These are phyloP conservation scores for Drosophila sechellia DNA, from an alignment of 1,140 invertebrate species.

Conservation along the genomic window DNA sequence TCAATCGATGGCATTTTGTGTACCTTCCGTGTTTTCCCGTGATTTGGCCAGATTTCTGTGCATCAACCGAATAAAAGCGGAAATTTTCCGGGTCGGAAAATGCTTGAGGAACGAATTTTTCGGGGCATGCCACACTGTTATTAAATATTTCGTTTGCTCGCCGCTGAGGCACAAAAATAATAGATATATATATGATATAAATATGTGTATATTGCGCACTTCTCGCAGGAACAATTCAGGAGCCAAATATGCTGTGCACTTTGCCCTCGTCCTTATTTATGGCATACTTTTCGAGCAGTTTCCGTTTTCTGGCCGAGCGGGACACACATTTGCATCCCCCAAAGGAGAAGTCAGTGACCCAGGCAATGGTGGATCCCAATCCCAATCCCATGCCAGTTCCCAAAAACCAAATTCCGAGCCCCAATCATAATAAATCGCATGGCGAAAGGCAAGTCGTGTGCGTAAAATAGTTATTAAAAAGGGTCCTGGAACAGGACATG, in stretches of 20 bases:
- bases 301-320: not conserved
- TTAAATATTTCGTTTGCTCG: slow-evolving; percentile 22
- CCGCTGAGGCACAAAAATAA: not conserved
- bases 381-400: slow-evolving; percentile 8
- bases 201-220: slow-evolving; percentile 12
- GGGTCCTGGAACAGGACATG: slow-evolving; percentile 23
- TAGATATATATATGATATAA: slow-evolving; percentile 11
- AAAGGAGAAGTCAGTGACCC: slow-evolving; percentile 42
- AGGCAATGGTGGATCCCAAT: slow-evolving; percentile 1
- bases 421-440: slow-evolving; percentile 74
- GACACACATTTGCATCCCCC: slow-evolving; percentile 21
- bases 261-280: slow-evolving; percentile 30
- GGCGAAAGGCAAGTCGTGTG: slow-evolving; percentile 72
- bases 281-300: slow-evolving; percentile 37
- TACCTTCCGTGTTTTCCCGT: not conserved
- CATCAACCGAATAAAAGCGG: not conserved
- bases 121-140: slow-evolving; percentile 13
- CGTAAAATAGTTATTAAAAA: slow-evolving; percentile 82
- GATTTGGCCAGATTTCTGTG: not conserved
- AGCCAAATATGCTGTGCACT: slow-evolving; percentile 35
- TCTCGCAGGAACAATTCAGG: slow-evolving; percentile 2
- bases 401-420: slow-evolving; percentile 20
- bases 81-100: not conserved
- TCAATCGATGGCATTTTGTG: slow-evolving; percentile 6
- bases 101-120: slow-evolving; percentile 1